Conservation (phyloP, 2,888 invertebrate species). For the Athripsodes cinereus region DNA sequence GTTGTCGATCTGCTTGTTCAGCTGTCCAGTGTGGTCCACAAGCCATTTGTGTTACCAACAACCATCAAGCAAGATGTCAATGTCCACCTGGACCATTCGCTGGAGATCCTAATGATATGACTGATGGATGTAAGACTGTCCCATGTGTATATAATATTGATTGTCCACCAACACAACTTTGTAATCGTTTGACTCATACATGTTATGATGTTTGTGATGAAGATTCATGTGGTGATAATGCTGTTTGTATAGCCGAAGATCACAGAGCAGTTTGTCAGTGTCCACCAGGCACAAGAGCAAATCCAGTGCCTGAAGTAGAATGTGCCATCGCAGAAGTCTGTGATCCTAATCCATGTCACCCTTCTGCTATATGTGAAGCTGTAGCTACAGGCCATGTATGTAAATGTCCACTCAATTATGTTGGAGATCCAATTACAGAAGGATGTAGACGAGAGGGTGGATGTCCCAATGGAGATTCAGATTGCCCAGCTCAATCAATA, state of each 20-base stretch:
- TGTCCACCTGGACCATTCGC: constrained; percentile 83
- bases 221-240: constrained; percentile 78
- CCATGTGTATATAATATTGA: constrained; percentile 84
- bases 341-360: constrained; percentile 73
- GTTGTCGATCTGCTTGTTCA: constrained; percentile 75
- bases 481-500: constrained; percentile 69
- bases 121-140: constrained; percentile 69
- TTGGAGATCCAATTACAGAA: constrained; percentile 68
- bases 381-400: constrained; percentile 65
- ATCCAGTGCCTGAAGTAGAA: constrained; percentile 78
- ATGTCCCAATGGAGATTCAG: constrained; percentile 64
- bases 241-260: constrained; percentile 81
- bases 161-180: constrained; percentile 72
- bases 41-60: constrained; percentile 82
- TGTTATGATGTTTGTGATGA: constrained; percentile 77
- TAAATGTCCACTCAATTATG: constrained; percentile 67
- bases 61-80: constrained; percentile 83
- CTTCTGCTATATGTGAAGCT: constrained; percentile 71
- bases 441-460: constrained; percentile 77
- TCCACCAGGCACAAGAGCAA: constrained; percentile 73
- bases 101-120: constrained; percentile 75
- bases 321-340: constrained; percentile 69
- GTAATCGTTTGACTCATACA: constrained; percentile 75
- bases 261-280: constrained; percentile 80
- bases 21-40: constrained; percentile 74